Percentiles rank a stretch among this genome's conserved stretches.
Evolutionary conservation across 2,797 vertebrate genomes (phyloP).

Genomic region (Sebastes iracundus): DNA sequence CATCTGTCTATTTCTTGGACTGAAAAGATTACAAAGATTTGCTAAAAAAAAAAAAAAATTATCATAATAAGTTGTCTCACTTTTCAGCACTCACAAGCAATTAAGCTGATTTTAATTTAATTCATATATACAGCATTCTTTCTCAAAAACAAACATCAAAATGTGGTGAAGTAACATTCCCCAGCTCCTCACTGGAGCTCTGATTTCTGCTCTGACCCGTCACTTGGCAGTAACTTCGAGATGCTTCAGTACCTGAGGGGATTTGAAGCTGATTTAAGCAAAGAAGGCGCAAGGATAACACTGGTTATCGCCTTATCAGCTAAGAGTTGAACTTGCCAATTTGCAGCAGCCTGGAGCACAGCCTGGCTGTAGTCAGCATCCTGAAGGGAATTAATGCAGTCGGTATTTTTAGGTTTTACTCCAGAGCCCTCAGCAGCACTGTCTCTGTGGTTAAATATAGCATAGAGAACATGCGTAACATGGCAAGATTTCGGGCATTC

Average conservation of each 20-base stretch:
- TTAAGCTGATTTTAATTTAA: background rate
- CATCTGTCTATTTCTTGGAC: background rate
- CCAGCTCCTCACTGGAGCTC: background rate
- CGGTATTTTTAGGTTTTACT: constrained; percentile 71
- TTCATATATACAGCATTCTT: background rate
- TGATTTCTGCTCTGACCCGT: background rate
- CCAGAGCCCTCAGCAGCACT: constrained; percentile 28
- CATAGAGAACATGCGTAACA: constrained; percentile 5
- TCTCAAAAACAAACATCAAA: background rate
- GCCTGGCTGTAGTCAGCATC: constrained; percentile 55
- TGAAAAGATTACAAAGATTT: background rate
- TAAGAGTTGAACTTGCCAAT: constrained; percentile 69
- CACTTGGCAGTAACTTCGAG: background rate
- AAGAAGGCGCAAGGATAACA: constrained; percentile 63
- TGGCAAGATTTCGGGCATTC: background rate
- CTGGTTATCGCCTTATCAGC: constrained; percentile 79
- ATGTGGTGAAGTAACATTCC: background rate
- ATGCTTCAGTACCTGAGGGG: constrained; percentile 34
- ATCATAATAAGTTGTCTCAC: background rate
- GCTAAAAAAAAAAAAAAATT: background rate
- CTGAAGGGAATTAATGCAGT: constrained; percentile 45
- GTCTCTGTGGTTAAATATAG: constrained; percentile 45
- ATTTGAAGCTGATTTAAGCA: constrained; percentile 75
- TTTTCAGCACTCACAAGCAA: background rate
- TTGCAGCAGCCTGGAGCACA: constrained; percentile 38